Conservation (phyloP, 2,888 invertebrate genomes). For the Bembecia ichneumoniformis region DNA sequence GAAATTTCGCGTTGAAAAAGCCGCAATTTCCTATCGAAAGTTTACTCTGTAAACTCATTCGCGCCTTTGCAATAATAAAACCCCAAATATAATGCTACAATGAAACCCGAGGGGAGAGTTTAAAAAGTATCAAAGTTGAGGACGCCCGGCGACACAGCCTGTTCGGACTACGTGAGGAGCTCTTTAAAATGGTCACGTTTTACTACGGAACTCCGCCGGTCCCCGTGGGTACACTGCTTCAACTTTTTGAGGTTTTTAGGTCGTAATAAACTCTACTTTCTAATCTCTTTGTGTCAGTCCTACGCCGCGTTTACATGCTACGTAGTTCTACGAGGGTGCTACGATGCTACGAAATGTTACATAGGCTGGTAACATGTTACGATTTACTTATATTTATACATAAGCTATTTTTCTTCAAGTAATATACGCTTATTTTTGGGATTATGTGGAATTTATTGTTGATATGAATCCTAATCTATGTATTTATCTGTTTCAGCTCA, state of each 20-base stretch:
- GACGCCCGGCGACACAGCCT: background rate
- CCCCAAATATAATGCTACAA: background rate
- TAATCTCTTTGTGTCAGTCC: conserved; percentile 1
- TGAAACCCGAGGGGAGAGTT: background rate
- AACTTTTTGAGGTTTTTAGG: background rate
- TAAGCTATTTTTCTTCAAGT: too few relatives aligned
- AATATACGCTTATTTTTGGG: too few relatives aligned
- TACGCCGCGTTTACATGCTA: background rate
- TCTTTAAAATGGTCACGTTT: conserved; percentile 1
- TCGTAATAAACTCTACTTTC: conserved; percentile 1
- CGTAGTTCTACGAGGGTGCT: background rate
- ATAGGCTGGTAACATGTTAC: background rate
- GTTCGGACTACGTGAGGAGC: conserved; percentile 1
- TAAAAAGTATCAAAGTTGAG: background rate
- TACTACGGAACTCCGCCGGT: background rate
- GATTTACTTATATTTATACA: too few relatives aligned
- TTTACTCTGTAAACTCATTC: background rate
- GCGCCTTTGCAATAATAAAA: background rate
- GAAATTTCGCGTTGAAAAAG: too few relatives aligned
- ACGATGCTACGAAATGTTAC: background rate
- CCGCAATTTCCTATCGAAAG: background rate
- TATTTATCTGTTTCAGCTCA: too few relatives aligned
- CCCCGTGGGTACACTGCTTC: background rate
- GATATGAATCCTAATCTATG: too few relatives aligned
- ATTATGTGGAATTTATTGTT: too few relatives aligned